Evolutionary conservation across 2,113 vertebrate genomes (phyloP).

Genomic region (Lagopus leucura): DNA sequence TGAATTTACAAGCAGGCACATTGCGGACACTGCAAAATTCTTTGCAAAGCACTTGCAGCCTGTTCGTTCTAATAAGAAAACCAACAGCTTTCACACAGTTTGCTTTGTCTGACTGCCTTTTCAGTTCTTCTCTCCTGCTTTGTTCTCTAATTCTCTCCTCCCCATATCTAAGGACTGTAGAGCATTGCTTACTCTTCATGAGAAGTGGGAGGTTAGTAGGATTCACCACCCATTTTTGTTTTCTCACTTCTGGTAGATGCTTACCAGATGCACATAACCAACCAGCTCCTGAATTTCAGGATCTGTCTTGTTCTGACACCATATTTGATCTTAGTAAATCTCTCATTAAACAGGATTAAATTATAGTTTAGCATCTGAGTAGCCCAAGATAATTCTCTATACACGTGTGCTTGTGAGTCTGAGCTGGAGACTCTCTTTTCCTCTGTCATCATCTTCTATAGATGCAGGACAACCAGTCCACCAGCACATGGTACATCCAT

Average conservation of each 20-base stretch:
- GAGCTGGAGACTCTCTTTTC: neutral
- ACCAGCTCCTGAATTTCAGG: neutral
- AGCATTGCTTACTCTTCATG: fast-evolving
- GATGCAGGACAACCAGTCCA: neutral
- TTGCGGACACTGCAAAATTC: neutral
- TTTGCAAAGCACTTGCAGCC: neutral
- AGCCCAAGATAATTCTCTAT: neutral
- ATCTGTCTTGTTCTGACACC: neutral
- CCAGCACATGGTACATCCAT: neutral
- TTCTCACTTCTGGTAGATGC: neutral
- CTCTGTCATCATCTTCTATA: neutral
- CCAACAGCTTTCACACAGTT: neutral
- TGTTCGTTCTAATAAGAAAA: neutral
- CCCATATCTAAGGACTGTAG: neutral
- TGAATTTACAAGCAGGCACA: neutral
- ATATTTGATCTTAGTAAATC: neutral
- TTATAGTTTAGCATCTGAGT: neutral
- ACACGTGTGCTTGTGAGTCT: neutral
- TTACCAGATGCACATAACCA: neutral
- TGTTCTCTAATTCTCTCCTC: neutral
- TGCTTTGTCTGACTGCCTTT: neutral
- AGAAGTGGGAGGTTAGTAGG: neutral
- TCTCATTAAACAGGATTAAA: neutral
- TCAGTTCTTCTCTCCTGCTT: neutral
- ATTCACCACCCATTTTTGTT: neutral